Evolutionary conservation across 2,888 invertebrate genomes (phyloP), one percentile per base, ranked within the genome.

Genomic region (Nomada flava): DNA sequence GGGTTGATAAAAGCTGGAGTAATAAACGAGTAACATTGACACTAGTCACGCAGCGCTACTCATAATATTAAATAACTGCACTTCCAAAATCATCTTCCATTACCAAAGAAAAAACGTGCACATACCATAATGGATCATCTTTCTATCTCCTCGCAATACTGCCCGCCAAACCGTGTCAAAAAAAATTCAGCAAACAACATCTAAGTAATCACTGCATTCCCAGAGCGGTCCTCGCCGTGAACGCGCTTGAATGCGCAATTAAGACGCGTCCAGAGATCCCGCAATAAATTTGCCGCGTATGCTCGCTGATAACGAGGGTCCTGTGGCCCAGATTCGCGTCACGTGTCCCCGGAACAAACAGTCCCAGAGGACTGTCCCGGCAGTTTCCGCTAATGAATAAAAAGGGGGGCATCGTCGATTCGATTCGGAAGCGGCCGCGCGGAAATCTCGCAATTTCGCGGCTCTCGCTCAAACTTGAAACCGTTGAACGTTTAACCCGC

Each of bases 371-470:
- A 20, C 44, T 29, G n/a, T 29, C 72, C 59, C 68, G 67, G 76
- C 73, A 65, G 63, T 53, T 55, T 69, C 68, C 70, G 75, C 71
- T 82, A 77, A 87, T 78, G 79, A 64, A 71, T 83, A 79, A 85
- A 83, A 83, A 75, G 36, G 69, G 68, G 63, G 87, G 47, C 13
- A 73, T 76, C 13, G 76, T 60, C 70, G 80, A 79, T 83, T 72
- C 77, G 88, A 76, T 70, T 71, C 60, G 71, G 47, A 73, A 71
- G 68, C 65, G 73, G 60, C 20, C 71, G 57, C 47, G 57, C 62
- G 81, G 69, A 62, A 77, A 73, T 77, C 79, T 82, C 74, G 63
- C 75, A 77, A 80, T 87, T 86, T 82, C 79, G 63, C 68, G 73
- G 71, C 64, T 52, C 67, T 59, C 73, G 65, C 23, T 52, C 67